phyloP scores from a whole-genome alignment of 2,113 vertebrate genomes.

The Mustela nigripes region DNA sequence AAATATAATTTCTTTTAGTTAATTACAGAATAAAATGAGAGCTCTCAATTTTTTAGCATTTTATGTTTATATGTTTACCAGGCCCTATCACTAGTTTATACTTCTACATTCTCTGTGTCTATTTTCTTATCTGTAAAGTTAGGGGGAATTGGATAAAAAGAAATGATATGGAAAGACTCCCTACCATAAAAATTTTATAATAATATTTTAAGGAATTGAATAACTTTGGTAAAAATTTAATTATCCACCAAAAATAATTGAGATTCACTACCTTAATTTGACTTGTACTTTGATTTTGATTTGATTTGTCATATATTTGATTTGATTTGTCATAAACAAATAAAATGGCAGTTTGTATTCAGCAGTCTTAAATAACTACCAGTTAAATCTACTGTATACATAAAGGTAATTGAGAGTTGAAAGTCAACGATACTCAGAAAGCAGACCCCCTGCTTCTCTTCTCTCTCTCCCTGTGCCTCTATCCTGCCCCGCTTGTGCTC shows the following conservation, averaged over 20 bases:
- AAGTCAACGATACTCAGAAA: neutral
- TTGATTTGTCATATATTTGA: neutral
- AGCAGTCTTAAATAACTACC: neutral
- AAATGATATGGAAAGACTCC: neutral
- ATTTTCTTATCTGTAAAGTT: conserved; percentile 6
- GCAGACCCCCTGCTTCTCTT: no score
- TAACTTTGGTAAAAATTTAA: conserved; percentile 19
- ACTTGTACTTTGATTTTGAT: neutral
- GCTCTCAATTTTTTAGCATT: neutral
- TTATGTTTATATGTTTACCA: conserved; percentile 13
- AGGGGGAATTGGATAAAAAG: neutral
- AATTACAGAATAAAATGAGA: conserved; percentile 36
- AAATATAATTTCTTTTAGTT: neutral
- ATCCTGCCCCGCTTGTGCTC: neutral
- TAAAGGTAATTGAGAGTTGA: neutral
- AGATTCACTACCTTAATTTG: neutral
- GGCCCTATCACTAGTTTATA: neutral
- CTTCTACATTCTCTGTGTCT: neutral
- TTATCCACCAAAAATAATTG: conserved; percentile 30
- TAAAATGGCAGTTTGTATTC: conserved; percentile 34
- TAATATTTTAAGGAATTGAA: neutral
- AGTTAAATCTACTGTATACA: neutral
- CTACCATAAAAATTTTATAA: neutral
- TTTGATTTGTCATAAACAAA: neutral
- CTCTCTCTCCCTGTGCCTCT: neutral